Evolutionary conservation across 2,797 vertebrate genomes (phyloP), one percentile per base, ranked within the genome.

Genomic region (Gymnopithys bicolor): DNA sequence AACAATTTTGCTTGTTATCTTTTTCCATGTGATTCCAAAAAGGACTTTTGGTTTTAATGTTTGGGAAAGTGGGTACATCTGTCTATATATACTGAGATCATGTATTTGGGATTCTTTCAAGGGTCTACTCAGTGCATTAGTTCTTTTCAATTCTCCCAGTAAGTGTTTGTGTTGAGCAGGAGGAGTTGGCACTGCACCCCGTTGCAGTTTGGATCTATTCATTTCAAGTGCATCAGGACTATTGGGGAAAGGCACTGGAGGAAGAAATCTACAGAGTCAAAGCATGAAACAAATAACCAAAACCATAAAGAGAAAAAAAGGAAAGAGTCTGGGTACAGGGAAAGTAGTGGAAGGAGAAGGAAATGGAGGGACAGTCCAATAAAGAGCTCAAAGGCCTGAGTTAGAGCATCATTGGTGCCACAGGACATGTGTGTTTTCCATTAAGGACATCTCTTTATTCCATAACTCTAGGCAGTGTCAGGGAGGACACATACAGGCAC

Each of bases 401-500:
- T 45, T 25, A 45, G 28, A 5, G 1, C 17, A 51, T 55, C 32
- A 19, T 43, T 28, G 23, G 23, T 49, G 59, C 35, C 39, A 43
- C 39, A 19, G 51, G 32, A 52, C 2, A 1, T 4, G 0, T 5
- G 12, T 48, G 3, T 39, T 85, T 86, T 41, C 19, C 37, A 7
- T n/a, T 43, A 21, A 56, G 66, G 49, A 45, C 11, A 11, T 28
- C 5, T 60, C 46, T 53, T 35, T 52, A 15, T 69, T 48, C n/a
- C 59, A 11, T 25, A 55, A 49, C 39, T 83, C 30, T 23, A 25
- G 30, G 10, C 10, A 32, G 3, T 35, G 52, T 91, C 51, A 85
- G 56, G n/a, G 52, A 80, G n/a, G 28, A 37, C 48, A 21, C 1
- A 0, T 3, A 1, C 5, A 30, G 53, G 5, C 2, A 1, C 14